Base-by-base conservation (phyloP, 2,797 vertebrate species). In the Falco berigora region DNA sequence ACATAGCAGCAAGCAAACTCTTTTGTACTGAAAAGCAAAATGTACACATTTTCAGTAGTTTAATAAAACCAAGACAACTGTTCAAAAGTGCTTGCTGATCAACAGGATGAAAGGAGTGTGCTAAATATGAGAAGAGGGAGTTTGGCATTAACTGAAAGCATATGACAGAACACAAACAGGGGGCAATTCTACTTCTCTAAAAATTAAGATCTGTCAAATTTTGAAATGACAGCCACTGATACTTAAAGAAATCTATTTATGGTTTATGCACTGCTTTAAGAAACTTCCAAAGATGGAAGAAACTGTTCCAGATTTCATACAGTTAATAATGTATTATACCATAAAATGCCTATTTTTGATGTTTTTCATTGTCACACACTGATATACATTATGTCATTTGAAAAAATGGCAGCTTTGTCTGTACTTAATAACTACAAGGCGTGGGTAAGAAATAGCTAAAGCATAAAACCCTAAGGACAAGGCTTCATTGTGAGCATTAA, bases 401-500 rank as follows among this genome's bases (percentile, higher is more conserved):
- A 97, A 97, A 97, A 98, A 98, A 98, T 94, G 50, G 97, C 96
- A 64, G 97, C 98, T 98, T 98, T 98, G 98, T 98, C 94, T 96
- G 81, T 79, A 97, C 96, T 97, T 98, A 98, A 97, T 97, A 98
- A 98, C 97, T 97, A 96, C 90, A 97, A 97, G 96, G 97, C 97
- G 96, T 98, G 98, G 97, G 98, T 97, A 98, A 95, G 79, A 97
- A 97, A 97, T 87, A 97, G 96, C 96, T 97, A 97, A 97, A 97
- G 97, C 96, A 95, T 90, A 98, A 98, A 98, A 96, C 96, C 87
- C 42, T 90, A 97, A 96, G 97, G 98, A 98, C 98, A 98, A 98
- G 94, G 97, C 97, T 96, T 97, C 97, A 98, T 98, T 98, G 98
- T 98, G 92, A 96, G 92, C 93, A 97, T 96, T 97, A 98, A 98